A percentile compares a stretch with the other conserved stretches of the same genome.
These are phyloP conservation scores for Ichneumoninae sp. DNA, from an alignment of 2,888 invertebrate genomes.

Conservation along the genomic window DNA sequence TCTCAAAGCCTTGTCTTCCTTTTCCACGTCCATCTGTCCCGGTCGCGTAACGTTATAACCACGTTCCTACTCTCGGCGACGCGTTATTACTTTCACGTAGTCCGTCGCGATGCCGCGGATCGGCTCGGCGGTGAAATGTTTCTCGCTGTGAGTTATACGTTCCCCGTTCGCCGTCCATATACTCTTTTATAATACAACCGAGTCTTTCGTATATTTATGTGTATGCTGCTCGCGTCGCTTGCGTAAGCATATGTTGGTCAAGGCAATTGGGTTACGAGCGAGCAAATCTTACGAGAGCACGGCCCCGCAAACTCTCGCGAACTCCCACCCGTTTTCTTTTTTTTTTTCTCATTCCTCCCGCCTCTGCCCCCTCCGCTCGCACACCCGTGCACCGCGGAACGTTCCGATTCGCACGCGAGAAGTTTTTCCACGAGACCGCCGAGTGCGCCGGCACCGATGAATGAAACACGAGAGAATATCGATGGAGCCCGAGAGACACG, in stretches of 20 bases:
- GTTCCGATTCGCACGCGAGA: constrained; percentile 57
- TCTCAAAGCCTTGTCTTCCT: constrained; percentile 2
- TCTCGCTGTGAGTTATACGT: constrained; percentile 21
- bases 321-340: constrained; percentile 36
- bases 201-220: constrained; percentile 40
- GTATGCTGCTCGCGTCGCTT: constrained; percentile 61
- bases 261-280: constrained; percentile 80
- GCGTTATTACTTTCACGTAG: constrained; percentile 6
- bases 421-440: constrained; percentile 50
- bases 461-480: constrained; percentile 36
- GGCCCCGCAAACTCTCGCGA: constrained; percentile 59
- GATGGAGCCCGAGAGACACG: background rate
- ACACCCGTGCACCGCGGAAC: constrained; percentile 11
- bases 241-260: constrained; percentile 79
- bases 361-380: background rate
- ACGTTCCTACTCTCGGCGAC: background rate
- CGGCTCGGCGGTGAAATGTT: constrained; percentile 31
- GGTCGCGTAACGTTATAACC: background rate
- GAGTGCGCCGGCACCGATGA: constrained; percentile 26
- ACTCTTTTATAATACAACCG: background rate
- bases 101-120: constrained; percentile 12
- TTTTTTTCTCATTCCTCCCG: background rate
- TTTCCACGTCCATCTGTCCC: constrained; percentile 14
- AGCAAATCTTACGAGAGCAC: constrained; percentile 64
- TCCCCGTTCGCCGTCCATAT: constrained; percentile 17